These are phyloP conservation scores for Pheosia gnoma DNA, from an alignment of 2,888 invertebrate genomes.

Conservation along the genomic window DNA sequence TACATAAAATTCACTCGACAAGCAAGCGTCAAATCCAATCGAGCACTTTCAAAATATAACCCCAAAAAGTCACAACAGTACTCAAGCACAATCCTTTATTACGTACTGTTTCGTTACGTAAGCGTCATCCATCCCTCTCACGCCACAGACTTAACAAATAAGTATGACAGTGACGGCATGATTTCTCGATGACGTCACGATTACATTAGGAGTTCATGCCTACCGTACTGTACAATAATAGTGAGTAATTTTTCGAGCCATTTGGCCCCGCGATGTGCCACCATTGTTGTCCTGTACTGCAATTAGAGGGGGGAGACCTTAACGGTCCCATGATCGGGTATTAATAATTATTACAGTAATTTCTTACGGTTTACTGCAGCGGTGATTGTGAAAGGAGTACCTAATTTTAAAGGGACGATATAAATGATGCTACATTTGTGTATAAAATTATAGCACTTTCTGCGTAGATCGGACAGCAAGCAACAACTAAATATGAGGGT, in stretches of 20 bases:
- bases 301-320: conserved; percentile 46
- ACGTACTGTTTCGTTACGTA: no score
- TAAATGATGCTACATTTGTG: not conserved
- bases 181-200: conserved; percentile 28
- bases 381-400: not conserved
- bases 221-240: conserved; percentile 37
- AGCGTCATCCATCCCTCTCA: no score
- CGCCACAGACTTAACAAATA: no score
- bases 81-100: no score
- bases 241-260: conserved; percentile 72
- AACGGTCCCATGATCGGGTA: conserved; percentile 51
- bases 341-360: conserved; percentile 56
- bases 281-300: conserved; percentile 53
- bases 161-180: no score
- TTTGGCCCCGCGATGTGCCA: conserved; percentile 46
- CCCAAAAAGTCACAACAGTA: no score
- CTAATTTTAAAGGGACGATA: not conserved
- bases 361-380: conserved; percentile 40
- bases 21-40: no score
- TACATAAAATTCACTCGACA: no score
- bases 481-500: no score
- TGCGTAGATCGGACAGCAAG: no score
- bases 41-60: no score
- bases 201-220: conserved; percentile 22
- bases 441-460: not conserved